Evolutionary conservation across 2,888 invertebrate genomes (phyloP).

Genomic region (Nephrotoma guestfalica): DNA sequence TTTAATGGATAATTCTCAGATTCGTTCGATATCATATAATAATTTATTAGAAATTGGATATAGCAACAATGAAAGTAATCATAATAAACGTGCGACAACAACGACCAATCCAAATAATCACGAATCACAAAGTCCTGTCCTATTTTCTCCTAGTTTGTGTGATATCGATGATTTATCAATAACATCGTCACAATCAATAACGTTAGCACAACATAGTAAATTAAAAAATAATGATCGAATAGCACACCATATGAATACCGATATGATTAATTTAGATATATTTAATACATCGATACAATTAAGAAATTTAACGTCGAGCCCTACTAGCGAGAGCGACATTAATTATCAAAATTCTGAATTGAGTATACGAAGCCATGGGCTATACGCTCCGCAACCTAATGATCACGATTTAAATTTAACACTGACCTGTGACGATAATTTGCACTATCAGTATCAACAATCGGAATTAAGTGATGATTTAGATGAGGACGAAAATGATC

Average conservation of each 20-base stretch:
- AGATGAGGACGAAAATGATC: conserved; percentile 24
- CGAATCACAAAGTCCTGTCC: conserved; percentile 14
- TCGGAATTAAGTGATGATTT: conserved; percentile 25
- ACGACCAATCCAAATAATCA: background rate
- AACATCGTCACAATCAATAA: conserved; percentile 9
- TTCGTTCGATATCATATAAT: conserved; percentile 19
- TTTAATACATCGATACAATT: conserved; percentile 15
- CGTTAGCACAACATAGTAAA: conserved; percentile 3
- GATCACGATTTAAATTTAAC: conserved; percentile 36
- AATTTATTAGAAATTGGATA: conserved; percentile 10
- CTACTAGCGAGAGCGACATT: conserved; percentile 44
- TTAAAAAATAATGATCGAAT: background rate
- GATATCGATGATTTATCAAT: conserved; percentile 17
- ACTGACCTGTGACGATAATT: conserved; percentile 28
- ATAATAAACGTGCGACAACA: conserved; percentile 5
- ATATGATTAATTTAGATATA: conserved; percentile 11
- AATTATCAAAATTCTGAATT: conserved; percentile 51
- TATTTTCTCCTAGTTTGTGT: conserved; percentile 20
- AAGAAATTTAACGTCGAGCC: conserved; percentile 22
- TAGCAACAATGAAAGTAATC: background rate
- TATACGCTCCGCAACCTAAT: conserved; percentile 45
- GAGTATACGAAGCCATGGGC: conserved; percentile 45
- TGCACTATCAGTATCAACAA: conserved; percentile 26
- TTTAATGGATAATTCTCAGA: conserved; percentile 7
- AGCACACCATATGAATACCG: background rate